A percentile compares a stretch with the other conserved stretches of the same genome.
These are phyloP conservation scores for Bacillus rossius DNA, from an alignment of 1,140 invertebrate species.

Conservation along the genomic window DNA sequence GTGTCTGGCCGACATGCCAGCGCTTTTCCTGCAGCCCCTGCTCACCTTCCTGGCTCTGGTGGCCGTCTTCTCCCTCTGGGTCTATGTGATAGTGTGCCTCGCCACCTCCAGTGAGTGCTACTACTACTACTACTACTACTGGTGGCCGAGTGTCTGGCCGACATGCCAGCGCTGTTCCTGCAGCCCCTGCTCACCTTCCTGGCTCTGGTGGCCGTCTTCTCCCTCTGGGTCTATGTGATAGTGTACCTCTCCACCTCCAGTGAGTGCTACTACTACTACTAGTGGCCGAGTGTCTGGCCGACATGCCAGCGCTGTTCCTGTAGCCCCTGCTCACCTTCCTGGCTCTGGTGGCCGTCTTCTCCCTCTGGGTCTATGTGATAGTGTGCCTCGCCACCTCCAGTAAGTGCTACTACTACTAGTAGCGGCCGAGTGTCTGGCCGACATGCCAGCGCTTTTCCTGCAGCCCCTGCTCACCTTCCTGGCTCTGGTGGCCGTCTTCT, in stretches of 20 bases:
- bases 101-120: conserved; percentile 66
- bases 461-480: conserved; percentile 85
- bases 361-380: conserved; percentile 80
- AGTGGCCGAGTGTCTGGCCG: too few species aligned
- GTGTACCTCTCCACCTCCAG: conserved; percentile 62
- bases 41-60: conserved; percentile 75
- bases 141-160: too few species aligned
- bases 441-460: conserved; percentile 78
- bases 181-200: conserved; percentile 85
- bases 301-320: conserved; percentile 78
- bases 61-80: conserved; percentile 80
- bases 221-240: conserved; percentile 80
- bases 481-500: conserved; percentile 69
- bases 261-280: too few species aligned
- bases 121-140: too few species aligned
- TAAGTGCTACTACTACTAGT: too few species aligned
- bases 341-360: conserved; percentile 69
- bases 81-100: conserved; percentile 65
- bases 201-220: conserved; percentile 69
- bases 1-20: conserved; percentile 74
- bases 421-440: too few species aligned
- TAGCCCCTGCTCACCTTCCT: conserved; percentile 85
- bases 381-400: conserved; percentile 62
- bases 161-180: conserved; percentile 78
- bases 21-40: conserved; percentile 81